Evolutionary conservation across 2,113 vertebrate species (phyloP).

Genomic region (Coptodon rendalli): DNA sequence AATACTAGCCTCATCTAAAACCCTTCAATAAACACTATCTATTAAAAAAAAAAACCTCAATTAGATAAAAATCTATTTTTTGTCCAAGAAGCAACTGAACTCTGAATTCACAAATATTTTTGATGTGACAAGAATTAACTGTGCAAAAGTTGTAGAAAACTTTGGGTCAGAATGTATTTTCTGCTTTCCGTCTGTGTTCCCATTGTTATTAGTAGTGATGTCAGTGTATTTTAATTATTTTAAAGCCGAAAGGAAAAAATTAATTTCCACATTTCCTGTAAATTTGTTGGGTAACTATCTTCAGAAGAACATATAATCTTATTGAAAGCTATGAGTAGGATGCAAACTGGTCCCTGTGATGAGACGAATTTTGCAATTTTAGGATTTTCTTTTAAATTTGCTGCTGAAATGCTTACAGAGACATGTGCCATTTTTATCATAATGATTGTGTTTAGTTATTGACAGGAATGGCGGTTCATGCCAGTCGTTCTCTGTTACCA

Average conservation of each 20-base stretch:
- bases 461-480: neutral
- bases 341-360: neutral
- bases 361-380: neutral
- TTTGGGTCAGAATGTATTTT: slow-evolving; percentile 50
- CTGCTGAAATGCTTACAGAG: neutral
- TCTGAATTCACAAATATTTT: neutral
- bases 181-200: slow-evolving; percentile 17
- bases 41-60: neutral
- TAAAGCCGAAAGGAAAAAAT: neutral
- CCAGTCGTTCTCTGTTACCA: neutral
- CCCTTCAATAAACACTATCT: neutral
- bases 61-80: neutral
- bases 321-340: neutral
- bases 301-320: neutral
- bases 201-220: slow-evolving; percentile 8
- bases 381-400: neutral
- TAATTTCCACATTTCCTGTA: neutral
- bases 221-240: slow-evolving; percentile 7
- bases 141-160: slow-evolving; percentile 25
- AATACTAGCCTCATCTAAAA: neutral
- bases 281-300: neutral
- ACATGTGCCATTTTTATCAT: neutral
- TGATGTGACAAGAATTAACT: slow-evolving; percentile 16
- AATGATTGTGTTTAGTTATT: neutral
- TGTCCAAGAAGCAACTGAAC: neutral